Percentiles rank a stretch among this genome's conserved stretches.
Conservation (phyloP, 2,888 invertebrate species). For the Volucella bombylans region DNA sequence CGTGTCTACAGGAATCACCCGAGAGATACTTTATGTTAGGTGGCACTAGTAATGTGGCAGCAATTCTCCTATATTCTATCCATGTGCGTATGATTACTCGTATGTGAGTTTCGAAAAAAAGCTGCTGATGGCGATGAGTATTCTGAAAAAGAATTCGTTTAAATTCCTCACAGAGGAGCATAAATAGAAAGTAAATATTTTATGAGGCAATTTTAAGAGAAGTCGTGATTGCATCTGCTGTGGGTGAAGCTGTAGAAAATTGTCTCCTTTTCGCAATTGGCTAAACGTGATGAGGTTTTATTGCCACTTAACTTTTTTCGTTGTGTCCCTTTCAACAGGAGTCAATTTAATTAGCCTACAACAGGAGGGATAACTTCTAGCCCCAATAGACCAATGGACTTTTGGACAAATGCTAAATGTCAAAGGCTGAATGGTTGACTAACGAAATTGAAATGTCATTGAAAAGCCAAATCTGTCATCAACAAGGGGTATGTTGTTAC, state of each 20-base stretch:
- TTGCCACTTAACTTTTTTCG: conserved; percentile 4
- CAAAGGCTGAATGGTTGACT: conserved; percentile 38
- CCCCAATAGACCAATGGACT: conserved; percentile 3
- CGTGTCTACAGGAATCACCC: conserved; percentile 62
- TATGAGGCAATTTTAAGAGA: conserved; percentile 59
- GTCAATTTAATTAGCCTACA: conserved; percentile 56
- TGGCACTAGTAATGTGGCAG: neutral
- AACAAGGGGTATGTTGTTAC: conserved; percentile 18
- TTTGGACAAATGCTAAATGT: conserved; percentile 5
- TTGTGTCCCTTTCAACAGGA: neutral
- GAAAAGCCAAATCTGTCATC: conserved; percentile 40
- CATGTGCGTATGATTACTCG: conserved; percentile 1
- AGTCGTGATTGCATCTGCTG: conserved; percentile 69
- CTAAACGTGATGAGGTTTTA: conserved; percentile 62
- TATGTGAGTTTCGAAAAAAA: conserved; percentile 24
- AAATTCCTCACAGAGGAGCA: conserved; percentile 35
- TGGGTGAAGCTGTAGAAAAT: conserved; percentile 7
- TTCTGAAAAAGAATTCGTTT: conserved; percentile 44
- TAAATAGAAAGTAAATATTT: conserved; percentile 68
- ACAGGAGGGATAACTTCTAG: conserved; percentile 24
- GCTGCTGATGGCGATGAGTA: conserved; percentile 40
- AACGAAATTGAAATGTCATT: conserved; percentile 56
- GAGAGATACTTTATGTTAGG: conserved; percentile 62
- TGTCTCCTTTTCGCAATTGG: conserved; percentile 54
- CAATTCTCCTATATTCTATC: neutral